Base-by-base conservation (phyloP, 2,797 vertebrate species). In the Phrynocephalus guinanensis region DNA sequence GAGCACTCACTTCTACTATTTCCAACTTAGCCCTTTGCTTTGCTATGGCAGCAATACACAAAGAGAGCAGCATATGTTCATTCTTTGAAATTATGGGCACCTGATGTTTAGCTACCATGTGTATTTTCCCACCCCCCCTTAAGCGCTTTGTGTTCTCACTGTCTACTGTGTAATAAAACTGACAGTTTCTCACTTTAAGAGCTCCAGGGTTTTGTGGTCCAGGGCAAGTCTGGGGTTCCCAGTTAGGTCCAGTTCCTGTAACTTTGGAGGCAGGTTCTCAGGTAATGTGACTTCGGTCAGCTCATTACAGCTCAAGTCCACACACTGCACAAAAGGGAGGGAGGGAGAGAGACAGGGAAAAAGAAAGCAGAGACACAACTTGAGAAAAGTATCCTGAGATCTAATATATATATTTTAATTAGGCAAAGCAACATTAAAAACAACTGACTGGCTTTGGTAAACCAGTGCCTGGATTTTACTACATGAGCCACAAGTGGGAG, bases 291-390 rank as follows among this genome's bases (percentile, higher is more conserved):
- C 96, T 96, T 99, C 98, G 15, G 95, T 98, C 90, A 99, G 96
- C 92, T 99, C 99, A 10, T 99, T 99, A 91, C 99, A 99, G 97
- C 99, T 99, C 94, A 99, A 97, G 93, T 99, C 99, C 93, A 99
- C 98, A 28, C 98, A 98, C 99, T 99, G 94, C 26, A 93, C 89
- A 90, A 88, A 28, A 15, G 4, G 38, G 94, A 90, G 86, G 28
- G 33, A 77, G 71, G 90, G 86, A 28, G 88, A 85, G 16, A 48
- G 70, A 44, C 38, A 92, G 83, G 26, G 89, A 78, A 15, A 83
- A 88, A 48, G 38, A 48, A 20, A 90, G 84, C 80, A 88, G 0
- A 18, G 76, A 33, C 6, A 88, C 13, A 85, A 82, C 44, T 1
- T 44, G 48, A 33, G 68, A 91, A 87, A 76, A 63, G 4, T n/a